These are phyloP conservation scores for Alitta virens DNA, from an alignment of 2,888 invertebrate genomes.

Conservation along the genomic window DNA sequence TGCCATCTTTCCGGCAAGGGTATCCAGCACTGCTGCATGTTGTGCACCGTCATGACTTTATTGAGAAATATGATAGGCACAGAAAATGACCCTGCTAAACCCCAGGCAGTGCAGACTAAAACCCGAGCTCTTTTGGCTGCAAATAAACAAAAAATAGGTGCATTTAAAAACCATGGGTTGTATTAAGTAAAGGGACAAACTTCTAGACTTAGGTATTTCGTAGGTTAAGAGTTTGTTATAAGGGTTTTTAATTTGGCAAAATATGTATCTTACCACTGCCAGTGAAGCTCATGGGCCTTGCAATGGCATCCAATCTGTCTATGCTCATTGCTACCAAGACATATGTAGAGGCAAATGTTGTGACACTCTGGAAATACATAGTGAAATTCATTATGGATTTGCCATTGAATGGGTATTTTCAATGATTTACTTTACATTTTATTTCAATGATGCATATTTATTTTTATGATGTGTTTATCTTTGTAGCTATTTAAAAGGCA, in stretches of 20 bases:
- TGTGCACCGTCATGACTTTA: slow-evolving; percentile 63
- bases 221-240: no score
- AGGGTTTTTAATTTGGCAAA: no score
- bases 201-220: no score
- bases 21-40: slow-evolving; percentile 35
- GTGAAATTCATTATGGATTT: no score
- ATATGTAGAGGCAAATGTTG: slow-evolving; percentile 16
- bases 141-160: slow-evolving; percentile 5
- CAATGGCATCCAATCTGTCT: slow-evolving; percentile 19
- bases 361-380: slow-evolving; percentile 10
- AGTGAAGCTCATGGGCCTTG: slow-evolving; percentile 18
- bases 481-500: no score
- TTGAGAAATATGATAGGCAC: slow-evolving; percentile 66
- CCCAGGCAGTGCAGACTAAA: slow-evolving; percentile 38
- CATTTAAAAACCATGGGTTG: no score
- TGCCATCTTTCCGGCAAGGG: slow-evolving; percentile 35
- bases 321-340: slow-evolving; percentile 18
- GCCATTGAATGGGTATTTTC: no score
- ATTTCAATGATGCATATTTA: no score
- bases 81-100: slow-evolving; percentile 20
- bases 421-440: no score
- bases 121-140: slow-evolving; percentile 38
- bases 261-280: slow-evolving; percentile 13
- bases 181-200: no score
- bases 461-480: no score